These are phyloP conservation scores for Macquaria australasica DNA, from an alignment of 2,113 vertebrate species.

Conservation along the genomic window DNA sequence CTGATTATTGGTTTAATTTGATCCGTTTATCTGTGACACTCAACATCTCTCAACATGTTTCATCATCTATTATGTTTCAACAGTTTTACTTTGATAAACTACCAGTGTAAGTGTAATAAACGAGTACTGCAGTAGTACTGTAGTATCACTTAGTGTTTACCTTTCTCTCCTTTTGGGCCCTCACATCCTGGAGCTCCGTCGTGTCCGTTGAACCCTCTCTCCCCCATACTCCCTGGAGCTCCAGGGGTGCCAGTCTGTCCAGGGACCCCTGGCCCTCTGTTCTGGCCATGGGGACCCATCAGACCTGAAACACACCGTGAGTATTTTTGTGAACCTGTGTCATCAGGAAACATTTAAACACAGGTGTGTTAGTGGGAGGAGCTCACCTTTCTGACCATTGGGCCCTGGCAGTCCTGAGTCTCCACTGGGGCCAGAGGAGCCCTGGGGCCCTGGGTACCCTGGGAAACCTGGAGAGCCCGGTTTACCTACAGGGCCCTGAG, in stretches of 20 bases:
- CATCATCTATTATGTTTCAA: not conserved
- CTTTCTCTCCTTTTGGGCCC: conserved; percentile 80
- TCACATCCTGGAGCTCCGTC: conserved; percentile 71
- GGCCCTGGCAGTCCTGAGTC: conserved; percentile 61
- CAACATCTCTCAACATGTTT: not conserved
- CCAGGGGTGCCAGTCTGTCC: conserved; percentile 72
- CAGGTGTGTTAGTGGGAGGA: not conserved
- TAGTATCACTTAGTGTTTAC: conserved; percentile 48
- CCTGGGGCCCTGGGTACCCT: conserved; percentile 72
- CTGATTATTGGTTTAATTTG: too few relatives aligned
- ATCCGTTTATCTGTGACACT: not conserved
- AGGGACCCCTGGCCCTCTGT: conserved; percentile 61
- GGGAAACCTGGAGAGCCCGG: conserved; percentile 69
- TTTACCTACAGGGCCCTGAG: conserved; percentile 70
- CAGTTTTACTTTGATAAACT: not conserved
- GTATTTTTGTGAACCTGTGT: not conserved
- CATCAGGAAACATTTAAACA: not conserved
- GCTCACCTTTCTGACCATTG: conserved; percentile 73
- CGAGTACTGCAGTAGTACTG: not conserved
- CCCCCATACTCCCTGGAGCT: conserved; percentile 67
- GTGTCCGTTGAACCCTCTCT: conserved; percentile 66
- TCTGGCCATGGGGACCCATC: conserved; percentile 66
- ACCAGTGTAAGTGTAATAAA: too few relatives aligned
- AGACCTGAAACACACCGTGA: conserved; percentile 63
- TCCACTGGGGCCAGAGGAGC: conserved; percentile 69